Percentiles rank a stretch among this genome's conserved stretches.
Conservation (phyloP, 2,797 vertebrate species). For the Sus cebifrons region DNA sequence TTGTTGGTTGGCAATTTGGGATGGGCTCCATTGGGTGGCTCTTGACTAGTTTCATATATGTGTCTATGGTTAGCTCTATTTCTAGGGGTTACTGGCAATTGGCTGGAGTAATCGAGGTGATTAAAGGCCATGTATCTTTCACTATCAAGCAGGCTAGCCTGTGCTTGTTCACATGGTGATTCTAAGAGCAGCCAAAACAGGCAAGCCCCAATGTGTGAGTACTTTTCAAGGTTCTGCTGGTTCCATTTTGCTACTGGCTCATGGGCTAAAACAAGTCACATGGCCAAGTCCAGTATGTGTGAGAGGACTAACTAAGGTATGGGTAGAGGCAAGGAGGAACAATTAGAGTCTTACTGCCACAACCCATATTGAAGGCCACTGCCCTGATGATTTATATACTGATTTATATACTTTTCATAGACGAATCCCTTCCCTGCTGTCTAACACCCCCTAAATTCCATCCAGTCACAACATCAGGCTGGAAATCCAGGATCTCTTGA, state of each 20-base stretch:
- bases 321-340: neutral
- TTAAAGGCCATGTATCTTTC: neutral
- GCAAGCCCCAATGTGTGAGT: neutral
- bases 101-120: neutral
- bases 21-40: neutral
- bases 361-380: neutral
- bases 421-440: neutral
- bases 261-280: conserved; percentile 30
- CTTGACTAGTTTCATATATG: neutral
- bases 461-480: neutral
- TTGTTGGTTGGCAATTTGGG: neutral
- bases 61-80: neutral
- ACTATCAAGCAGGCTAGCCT: neutral
- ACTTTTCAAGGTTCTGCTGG: neutral
- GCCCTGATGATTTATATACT: neutral
- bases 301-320: neutral
- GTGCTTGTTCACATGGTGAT: neutral
- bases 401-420: neutral
- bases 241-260: neutral
- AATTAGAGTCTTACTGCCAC: conserved; percentile 22
- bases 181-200: conserved; percentile 1
- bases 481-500: neutral
- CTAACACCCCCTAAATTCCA: neutral
- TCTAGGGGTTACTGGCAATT: neutral
- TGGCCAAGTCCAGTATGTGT: neutral